Evolutionary conservation across 2,888 invertebrate genomes (phyloP).

Genomic region (Apomyelois bistriatella): DNA sequence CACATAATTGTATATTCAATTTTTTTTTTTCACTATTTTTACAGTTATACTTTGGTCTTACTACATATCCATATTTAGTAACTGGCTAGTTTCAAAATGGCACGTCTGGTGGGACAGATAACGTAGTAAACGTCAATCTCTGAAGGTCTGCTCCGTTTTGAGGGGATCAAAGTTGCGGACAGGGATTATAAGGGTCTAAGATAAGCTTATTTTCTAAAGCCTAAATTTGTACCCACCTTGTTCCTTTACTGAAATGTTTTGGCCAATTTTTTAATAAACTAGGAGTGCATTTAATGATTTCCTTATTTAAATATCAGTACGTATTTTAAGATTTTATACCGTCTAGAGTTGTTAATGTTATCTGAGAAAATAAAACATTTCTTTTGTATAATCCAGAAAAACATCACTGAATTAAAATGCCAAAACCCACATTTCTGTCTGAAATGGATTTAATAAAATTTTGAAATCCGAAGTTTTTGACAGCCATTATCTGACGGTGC

Average conservation of each 20-base stretch:
- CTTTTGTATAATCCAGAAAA: no score
- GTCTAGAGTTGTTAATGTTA: no score
- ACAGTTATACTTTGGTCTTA: background rate
- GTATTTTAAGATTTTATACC: no score
- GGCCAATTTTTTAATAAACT: constrained; percentile 33
- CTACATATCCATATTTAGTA: constrained; percentile 36
- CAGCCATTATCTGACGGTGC: background rate
- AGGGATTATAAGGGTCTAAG: constrained; percentile 77
- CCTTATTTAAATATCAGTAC: no score
- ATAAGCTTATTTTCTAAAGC: constrained; percentile 72
- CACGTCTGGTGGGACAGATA: constrained; percentile 64
- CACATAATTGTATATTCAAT: no score
- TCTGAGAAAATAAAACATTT: no score
- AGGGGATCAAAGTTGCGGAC: constrained; percentile 72
- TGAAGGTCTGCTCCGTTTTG: constrained; percentile 65
- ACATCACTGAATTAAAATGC: no score
- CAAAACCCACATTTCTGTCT: background rate
- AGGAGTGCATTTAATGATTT: no score
- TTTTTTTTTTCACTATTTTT: no score
- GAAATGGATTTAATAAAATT: background rate
- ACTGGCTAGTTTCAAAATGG: constrained; percentile 51
- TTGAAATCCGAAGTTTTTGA: background rate
- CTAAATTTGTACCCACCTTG: constrained; percentile 65
- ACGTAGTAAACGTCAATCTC: constrained; percentile 72
- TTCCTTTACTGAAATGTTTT: constrained; percentile 51